Evolutionary conservation across 2,113 vertebrate species (phyloP), one percentile per base, ranked within the genome.

Genomic region (Anser brachyrhynchus): DNA sequence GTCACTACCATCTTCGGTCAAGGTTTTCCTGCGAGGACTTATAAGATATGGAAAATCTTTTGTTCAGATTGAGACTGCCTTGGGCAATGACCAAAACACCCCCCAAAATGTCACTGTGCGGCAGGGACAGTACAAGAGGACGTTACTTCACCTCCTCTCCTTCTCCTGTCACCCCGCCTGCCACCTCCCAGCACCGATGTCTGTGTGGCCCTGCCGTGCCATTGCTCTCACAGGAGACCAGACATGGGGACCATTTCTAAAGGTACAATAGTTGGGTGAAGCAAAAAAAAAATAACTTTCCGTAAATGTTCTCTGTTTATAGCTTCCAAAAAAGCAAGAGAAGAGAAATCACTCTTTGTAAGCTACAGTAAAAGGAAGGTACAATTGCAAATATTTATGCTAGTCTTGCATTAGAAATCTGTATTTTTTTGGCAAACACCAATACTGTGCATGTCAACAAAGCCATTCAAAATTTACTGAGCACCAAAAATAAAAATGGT

Each of bases 151-250:
- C 35, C 31, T 55, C 52, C 73, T 73, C 7, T 12, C 22, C 69
- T 58, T 7, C 59, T 41, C 54, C n/a, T 0, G 3, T 54, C 55
- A 33, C 20, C 8, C 65, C 2, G 1, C 31, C 73, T 64, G 65
- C 39, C n/a, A 13, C 4, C 5, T 67, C 21, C 55, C 73, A 73
- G 21, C 19, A 41, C 3, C 0, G 0, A 29, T 7, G 3, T 22
- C 64, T 55, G 13, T 18, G 51, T 33, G 84, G 33, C n/a, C 58
- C 84, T 35, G 43, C 66, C 29, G 44, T 46, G 51, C 33, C 46
- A 13, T 4, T 4, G 0, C 1, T 64, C 76, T 84, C 72, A 31
- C 3, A 13, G 55, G 35, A 84, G 10, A 73, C 10, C 11, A 62
- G 6, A 7, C 6, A 62, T 10, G 37, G 31, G 33, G 83, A 83